Conservation (phyloP, 2,888 invertebrate genomes). For the Melikaiella ostensackeni region DNA sequence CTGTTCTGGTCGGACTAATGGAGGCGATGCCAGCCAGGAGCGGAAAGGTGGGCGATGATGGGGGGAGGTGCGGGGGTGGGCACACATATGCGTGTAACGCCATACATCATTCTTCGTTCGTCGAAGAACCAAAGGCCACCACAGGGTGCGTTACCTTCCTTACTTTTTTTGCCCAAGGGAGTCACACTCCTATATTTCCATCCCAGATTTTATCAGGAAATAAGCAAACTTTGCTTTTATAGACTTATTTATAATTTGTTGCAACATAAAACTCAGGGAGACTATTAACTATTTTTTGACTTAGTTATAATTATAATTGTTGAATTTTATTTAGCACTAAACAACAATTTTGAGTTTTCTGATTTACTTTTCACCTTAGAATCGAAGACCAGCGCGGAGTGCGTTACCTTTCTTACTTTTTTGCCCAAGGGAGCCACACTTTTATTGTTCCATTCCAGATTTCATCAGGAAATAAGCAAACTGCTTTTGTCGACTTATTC, state of each 20-base stretch:
- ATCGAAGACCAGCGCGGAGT: too few species aligned
- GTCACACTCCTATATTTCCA: constrained; percentile 14
- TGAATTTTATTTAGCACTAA: too few species aligned
- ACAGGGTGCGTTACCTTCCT: constrained; percentile 73
- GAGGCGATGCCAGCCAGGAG: constrained; percentile 61
- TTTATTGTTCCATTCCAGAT: too few species aligned
- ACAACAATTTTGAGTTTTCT: too few species aligned
- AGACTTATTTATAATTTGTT: neutral
- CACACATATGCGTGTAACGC: constrained; percentile 74
- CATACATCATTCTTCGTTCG: constrained; percentile 76
- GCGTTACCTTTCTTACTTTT: too few species aligned
- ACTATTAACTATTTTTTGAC: too few species aligned
- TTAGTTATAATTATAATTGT: too few species aligned
- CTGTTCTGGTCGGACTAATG: constrained; percentile 64
- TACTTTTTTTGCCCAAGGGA: constrained; percentile 23
- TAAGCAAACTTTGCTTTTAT: neutral
- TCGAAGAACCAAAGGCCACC: constrained; percentile 75
- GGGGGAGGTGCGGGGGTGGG: constrained; percentile 55
- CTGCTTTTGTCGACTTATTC: too few species aligned
- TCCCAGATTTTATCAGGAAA: constrained; percentile 13
- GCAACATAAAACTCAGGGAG: neutral
- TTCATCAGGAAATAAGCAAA: too few species aligned
- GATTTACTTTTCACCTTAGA: too few species aligned
- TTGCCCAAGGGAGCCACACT: too few species aligned
- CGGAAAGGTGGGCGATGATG: constrained; percentile 53